Base-by-base conservation (phyloP, 2,797 vertebrate genomes). In the Hydrocynus forskahlii region DNA sequence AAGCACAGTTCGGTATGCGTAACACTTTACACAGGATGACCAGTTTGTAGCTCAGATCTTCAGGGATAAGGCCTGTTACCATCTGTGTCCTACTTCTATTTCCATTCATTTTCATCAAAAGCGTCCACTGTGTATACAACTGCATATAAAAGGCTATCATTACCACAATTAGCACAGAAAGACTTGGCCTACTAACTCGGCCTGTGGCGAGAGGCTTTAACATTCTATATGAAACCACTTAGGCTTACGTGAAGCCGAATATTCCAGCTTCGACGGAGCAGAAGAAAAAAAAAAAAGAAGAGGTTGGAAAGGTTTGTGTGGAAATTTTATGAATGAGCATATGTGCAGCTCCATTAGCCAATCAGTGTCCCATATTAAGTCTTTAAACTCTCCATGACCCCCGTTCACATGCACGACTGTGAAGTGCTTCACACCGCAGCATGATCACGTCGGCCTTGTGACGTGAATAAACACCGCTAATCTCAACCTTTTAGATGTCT, bases 401-500 rank as follows among this genome's bases (percentile, higher is more conserved):
- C 77, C 71, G 80, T 83, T 85, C 75, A 83, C 59, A 80, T 62
- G 55, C 63, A 77, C 45, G 55, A 72, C 68, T 81, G 72, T 86
- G 75, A 87, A 87, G 80, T 79, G 80, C 88, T 91, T 87, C 82
- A 84, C 78, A 69, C 86, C 77, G 84, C 86, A 80, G 74, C 78
- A 75, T 85, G 79, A 85, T 83, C 82, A 85, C 88, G 86, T 86
- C 86, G 64, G 64, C 64, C 86, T 87, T 75, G 71, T 84, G 81
- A 89, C 84, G 78, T 87, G 88, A 86, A 86, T 90, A 90, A 91
- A 92, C 87, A 90, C 83, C 85, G 86, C 85, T 84, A 88, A 89
- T 90, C 81, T 87, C 81, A 78, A 82, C 83, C 75, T 84, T 86
- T 90, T 87, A 86, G 84, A 87, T 80, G 78, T 88, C 82, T 79